Evolutionary conservation across 2,888 invertebrate genomes (phyloP).

Genomic region (Drosophila prostipennis): DNA sequence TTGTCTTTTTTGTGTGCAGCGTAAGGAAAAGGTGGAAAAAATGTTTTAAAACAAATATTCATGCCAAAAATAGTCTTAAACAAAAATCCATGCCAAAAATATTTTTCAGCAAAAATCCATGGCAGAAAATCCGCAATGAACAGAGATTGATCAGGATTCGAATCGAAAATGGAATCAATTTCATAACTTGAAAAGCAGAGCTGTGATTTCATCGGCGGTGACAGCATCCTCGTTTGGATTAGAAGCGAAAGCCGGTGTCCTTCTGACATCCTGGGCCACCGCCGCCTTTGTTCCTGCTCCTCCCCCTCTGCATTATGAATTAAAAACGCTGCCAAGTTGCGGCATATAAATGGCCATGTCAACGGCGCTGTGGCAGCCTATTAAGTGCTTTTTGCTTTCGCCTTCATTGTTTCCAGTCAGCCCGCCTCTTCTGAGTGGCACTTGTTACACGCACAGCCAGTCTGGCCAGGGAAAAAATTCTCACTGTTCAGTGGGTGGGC

Average conservation of each 20-base stretch:
- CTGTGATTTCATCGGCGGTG: slow-evolving; percentile 7
- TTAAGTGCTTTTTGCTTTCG: slow-evolving; percentile 60
- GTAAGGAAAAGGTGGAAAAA: too few relatives aligned
- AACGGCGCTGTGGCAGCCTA: slow-evolving; percentile 54
- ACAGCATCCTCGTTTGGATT: slow-evolving; percentile 40
- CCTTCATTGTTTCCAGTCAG: slow-evolving; percentile 49
- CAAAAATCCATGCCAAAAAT: background rate
- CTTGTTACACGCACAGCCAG: slow-evolving; percentile 63
- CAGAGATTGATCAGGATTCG: slow-evolving; percentile 42
- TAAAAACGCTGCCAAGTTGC: slow-evolving; percentile 59
- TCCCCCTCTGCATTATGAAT: slow-evolving; percentile 62
- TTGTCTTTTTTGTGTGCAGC: too few relatives aligned
- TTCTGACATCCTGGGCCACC: slow-evolving; percentile 37
- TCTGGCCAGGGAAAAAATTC: background rate
- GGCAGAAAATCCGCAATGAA: slow-evolving; percentile 1
- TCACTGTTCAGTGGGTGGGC: slow-evolving; percentile 8
- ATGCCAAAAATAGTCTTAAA: too few relatives aligned
- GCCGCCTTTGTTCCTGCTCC: background rate
- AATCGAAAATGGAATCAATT: slow-evolving; percentile 47
- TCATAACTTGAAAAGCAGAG: slow-evolving; percentile 12
- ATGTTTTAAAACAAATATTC: too few relatives aligned
- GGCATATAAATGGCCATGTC: slow-evolving; percentile 63
- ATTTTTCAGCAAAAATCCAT: background rate
- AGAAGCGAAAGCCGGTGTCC: slow-evolving; percentile 33
- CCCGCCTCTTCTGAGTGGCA: slow-evolving; percentile 58